Conservation (phyloP, 2,113 vertebrate genomes). For the Tragelaphus strepsiceros region DNA sequence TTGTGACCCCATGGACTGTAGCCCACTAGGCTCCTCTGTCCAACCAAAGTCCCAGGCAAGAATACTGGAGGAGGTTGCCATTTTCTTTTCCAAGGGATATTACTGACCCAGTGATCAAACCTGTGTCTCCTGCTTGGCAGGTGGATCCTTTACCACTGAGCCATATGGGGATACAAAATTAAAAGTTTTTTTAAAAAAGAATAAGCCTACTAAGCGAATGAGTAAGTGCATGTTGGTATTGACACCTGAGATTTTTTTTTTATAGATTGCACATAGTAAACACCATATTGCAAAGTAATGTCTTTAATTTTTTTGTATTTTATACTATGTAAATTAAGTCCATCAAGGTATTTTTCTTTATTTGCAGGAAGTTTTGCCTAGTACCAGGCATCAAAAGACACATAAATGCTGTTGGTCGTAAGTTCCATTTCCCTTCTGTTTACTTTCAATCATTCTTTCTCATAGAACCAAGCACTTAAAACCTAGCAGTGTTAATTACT, state of each 20-base stretch:
- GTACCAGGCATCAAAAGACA: neutral
- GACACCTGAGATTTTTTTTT: neutral
- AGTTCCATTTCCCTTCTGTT: neutral
- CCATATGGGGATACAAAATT: neutral
- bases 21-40: neutral
- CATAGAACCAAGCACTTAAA: neutral
- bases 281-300: neutral
- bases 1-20: neutral
- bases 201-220: neutral
- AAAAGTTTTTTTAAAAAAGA: neutral
- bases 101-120: neutral
- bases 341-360: neutral
- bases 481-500: neutral
- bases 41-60: neutral
- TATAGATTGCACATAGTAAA: neutral
- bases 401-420: neutral
- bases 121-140: neutral
- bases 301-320: neutral
- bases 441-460: neutral
- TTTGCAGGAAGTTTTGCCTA: neutral
- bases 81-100: neutral
- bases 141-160: neutral
- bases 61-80: neutral
- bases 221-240: neutral
- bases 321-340: neutral